Conservation (phyloP, 2,888 invertebrate species). For the Andrena trimmerana region DNA sequence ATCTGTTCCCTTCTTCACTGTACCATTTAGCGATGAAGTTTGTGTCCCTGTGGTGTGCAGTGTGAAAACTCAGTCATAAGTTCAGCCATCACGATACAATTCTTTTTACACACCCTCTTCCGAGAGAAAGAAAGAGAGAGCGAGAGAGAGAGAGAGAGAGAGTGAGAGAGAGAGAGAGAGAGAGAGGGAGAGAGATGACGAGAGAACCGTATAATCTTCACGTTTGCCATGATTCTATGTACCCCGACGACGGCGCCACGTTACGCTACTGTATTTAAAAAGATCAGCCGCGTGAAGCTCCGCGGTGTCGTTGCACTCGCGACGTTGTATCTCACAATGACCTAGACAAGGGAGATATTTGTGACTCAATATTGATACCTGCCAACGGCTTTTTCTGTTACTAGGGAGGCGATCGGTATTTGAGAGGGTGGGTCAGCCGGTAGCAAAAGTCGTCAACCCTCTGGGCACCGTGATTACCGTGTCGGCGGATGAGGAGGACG, state of each 20-base stretch:
- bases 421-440: constrained; percentile 86
- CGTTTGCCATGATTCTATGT: background rate
- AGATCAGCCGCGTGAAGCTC: background rate
- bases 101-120: no score
- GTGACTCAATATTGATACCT: constrained; percentile 86
- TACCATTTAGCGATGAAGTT: constrained; percentile 34
- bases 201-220: background rate
- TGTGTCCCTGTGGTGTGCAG: constrained; percentile 65
- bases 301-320: constrained; percentile 6
- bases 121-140: no score
- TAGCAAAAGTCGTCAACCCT: constrained; percentile 92
- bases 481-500: constrained; percentile 83
- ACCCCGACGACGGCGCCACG: background rate
- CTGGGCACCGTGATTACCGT: constrained; percentile 90
- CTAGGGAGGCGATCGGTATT: constrained; percentile 88
- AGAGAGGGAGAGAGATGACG: background rate
- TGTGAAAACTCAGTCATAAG: constrained; percentile 44
- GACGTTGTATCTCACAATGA: constrained; percentile 1
- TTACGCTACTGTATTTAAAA: constrained; percentile 1
- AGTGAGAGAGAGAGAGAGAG: background rate
- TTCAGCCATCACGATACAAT: background rate
- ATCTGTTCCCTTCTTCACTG: background rate
- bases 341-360: constrained; percentile 40
- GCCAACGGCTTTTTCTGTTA: constrained; percentile 94
- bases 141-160: background rate